Evolutionary conservation across 2,888 invertebrate species (phyloP), one percentile per base, ranked within the genome.

Genomic region (Desoria tigrina): DNA sequence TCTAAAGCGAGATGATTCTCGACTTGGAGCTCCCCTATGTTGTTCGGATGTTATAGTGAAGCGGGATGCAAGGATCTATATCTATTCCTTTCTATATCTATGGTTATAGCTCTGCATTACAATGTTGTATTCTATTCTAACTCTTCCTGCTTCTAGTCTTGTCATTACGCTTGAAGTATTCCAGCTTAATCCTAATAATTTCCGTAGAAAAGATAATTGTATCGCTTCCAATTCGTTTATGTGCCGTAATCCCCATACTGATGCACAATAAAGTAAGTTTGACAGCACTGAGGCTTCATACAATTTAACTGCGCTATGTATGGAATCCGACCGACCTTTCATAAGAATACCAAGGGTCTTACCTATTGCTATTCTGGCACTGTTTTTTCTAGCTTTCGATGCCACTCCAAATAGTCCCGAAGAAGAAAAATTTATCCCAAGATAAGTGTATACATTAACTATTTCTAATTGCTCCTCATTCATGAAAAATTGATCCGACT

Each of bases 381-480:
- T 21, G 6, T 14, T n/a, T 51, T 51, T 51, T 23, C 26, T 26
- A 14, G 4, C 23, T 24, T 53, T 37, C 6, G 63, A 51, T 14
- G 66, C 56, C 4, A 51, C 23, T 7, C 2, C 32, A 32, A 37
- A 65, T 7, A 61, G 16, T 37, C 45, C 57, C 6, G 23, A 23
- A 2, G 42, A 56, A 23, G 7, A 28, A 23, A 58, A 69, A 2
- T 53, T 28, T 0, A 69, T 65, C 1, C 67, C 70, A 18, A 70
- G 23, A 39, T 70, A 70, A 4, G 18, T 39, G 28, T 70, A 67
- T 2, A 18, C 2, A 2, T 28, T 26, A 1, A 67, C 67, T 0
- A 60, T 42, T 58, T 66, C 68, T 11, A 71, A 60, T 32, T n/a
- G n/a, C n/a, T 9, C n/a, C 18, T 63, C 23, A 1, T 24, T 28